Evolutionary conservation across 2,888 invertebrate species (phyloP), one percentile per base, ranked within the genome.

Genomic region (Chymomyza procnemis): DNA sequence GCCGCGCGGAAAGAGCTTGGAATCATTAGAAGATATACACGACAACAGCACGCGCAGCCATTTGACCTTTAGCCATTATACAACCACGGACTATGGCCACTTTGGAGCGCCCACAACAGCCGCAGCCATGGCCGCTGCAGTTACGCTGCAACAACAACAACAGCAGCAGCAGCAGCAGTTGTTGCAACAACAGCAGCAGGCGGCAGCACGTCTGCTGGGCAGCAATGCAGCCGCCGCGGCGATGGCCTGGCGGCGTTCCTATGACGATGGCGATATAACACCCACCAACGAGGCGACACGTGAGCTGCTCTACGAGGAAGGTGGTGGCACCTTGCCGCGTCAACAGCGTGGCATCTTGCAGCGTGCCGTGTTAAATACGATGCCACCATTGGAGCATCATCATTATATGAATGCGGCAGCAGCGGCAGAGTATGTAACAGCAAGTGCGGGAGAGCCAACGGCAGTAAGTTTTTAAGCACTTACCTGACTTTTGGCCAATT

Each of bases 221-320:
- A 90, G 81, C 84, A 89, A 90, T 71, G 83, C 90, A 41, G 88
- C 88, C 61, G 82, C 88, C 57, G 80, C 87, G 50, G 89, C 88
- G 41, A 87, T 91, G 85, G 90, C 92, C 72, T 95, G 95, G 95
- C 93, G 95, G 85, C 93, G 96, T 80, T 95, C 95, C 72, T 96
- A 96, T 89, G 97, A 97, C 90, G 97, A 97, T 88, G 97, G 97
- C 18, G 97, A 97, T 90, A 95, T 97, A 74, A 97, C 97, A 41
- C 95, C 96, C 14, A 97, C 97, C 57, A 97, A 97, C 88, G 97
- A 97, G 90, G 90, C 90, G 60, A 86, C 88, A 46, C 87, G 90
- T 61, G 90, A 91, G 75, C 75, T 90, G 62, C 85, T 92, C 69
- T 90, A 90, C 63, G 90, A 90, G 71, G 95, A 95, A 80, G 96